A percentile compares a stretch with the other conserved stretches of the same genome.
Evolutionary conservation across 1,140 invertebrate genomes (phyloP).

Genomic region (Drosophila pallidifrons): DNA sequence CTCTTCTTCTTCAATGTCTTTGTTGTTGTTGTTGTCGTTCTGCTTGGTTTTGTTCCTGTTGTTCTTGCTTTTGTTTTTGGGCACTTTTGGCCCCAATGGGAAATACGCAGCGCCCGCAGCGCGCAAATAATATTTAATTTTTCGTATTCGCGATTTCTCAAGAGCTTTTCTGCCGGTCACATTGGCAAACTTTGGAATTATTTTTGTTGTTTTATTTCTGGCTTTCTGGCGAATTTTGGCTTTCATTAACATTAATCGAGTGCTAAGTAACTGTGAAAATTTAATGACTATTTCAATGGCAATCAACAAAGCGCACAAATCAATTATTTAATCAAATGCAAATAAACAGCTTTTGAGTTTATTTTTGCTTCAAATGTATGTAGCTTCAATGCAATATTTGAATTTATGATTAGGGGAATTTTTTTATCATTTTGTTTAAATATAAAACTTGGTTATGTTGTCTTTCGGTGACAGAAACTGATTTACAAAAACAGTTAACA

Average conservation of each 20-base stretch:
- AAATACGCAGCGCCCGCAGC: slow-evolving; percentile 73
- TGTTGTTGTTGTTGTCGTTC: slow-evolving; percentile 24
- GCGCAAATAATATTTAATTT: slow-evolving; percentile 63
- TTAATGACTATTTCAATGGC: not conserved
- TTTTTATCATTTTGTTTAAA: too few relatives aligned
- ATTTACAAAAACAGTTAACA: too few relatives aligned
- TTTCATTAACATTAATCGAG: slow-evolving; percentile 13
- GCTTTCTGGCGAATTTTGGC: not conserved
- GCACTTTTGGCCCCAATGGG: slow-evolving; percentile 67
- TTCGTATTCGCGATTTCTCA: slow-evolving; percentile 56
- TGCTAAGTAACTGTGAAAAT: slow-evolving; percentile 6
- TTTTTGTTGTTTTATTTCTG: slow-evolving; percentile 21
- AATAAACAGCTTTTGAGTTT: not conserved
- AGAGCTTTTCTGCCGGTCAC: slow-evolving; percentile 29
- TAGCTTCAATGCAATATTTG: too few relatives aligned
- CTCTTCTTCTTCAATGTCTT: slow-evolving; percentile 15
- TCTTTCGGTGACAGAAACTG: too few relatives aligned
- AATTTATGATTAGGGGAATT: too few relatives aligned
- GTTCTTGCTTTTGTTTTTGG: slow-evolving; percentile 30
- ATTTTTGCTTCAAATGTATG: too few relatives aligned
- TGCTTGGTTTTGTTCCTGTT: slow-evolving; percentile 28
- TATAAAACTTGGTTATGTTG: too few relatives aligned
- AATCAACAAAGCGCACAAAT: too few relatives aligned
- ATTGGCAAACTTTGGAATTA: slow-evolving; percentile 34
- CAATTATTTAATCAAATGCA: not conserved